phyloP scores from a whole-genome alignment of 2,113 vertebrate species.

The Elephas maximus region DNA sequence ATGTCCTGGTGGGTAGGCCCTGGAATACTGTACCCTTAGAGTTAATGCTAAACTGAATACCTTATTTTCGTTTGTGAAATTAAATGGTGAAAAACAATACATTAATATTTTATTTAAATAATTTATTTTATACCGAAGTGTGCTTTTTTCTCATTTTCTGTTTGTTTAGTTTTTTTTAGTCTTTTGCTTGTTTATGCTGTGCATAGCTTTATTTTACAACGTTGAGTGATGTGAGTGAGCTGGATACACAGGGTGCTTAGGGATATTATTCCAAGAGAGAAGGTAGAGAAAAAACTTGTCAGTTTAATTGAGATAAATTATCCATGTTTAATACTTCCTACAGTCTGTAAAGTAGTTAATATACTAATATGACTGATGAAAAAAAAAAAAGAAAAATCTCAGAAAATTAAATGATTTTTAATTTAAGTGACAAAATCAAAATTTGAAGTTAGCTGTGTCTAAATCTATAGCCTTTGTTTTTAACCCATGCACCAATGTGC shows the following conservation, averaged over 20 bases:
- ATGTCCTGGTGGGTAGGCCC: not conserved
- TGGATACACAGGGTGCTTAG: not conserved
- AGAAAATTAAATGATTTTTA: not conserved
- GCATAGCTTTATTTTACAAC: not conserved
- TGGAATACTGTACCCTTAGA: not conserved
- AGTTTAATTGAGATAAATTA: not conserved
- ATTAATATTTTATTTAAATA: constrained; percentile 1
- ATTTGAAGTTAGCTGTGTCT: not conserved
- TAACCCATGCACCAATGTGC: not conserved
- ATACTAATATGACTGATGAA: not conserved
- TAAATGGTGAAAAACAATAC: not conserved
- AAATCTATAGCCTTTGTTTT: not conserved
- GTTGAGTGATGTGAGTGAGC: not conserved
- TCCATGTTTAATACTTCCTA: not conserved
- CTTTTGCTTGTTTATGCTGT: not conserved
- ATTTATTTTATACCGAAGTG: not conserved
- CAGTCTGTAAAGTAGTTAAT: not conserved
- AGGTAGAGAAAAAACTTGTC: not conserved
- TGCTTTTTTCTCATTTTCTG: not conserved
- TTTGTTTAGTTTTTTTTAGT: not conserved
- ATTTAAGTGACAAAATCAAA: not conserved
- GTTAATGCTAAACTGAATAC: not conserved
- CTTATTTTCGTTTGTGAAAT: not conserved
- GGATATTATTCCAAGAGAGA: not conserved
- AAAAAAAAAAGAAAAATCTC: not conserved